Evolutionary conservation across 2,888 invertebrate species (phyloP), one percentile per base, ranked within the genome.

Genomic region (Ennomos fuscantarius): DNA sequence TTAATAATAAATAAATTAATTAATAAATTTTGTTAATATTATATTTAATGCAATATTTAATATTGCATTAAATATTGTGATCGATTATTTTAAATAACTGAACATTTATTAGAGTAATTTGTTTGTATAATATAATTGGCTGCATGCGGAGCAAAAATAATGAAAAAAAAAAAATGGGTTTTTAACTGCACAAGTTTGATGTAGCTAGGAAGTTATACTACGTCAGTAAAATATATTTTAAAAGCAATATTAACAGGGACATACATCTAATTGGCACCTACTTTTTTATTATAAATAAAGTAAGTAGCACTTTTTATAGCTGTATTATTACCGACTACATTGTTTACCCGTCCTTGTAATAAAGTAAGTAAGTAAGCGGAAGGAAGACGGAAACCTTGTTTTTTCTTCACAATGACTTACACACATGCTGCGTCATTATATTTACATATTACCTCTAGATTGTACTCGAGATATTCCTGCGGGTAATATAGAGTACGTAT

Each of bases 371-470:
- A 56, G 33, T n/a, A 47, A 56, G 55, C 66, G 63, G 62, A 63
- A 63, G 63, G 63, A 62, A 66, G 51, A 52, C 47, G 63, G 62
- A 66, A 62, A 62, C 58, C 54, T 54, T 54, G 53, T 55, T 44
- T 53, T 15, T 37, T 60, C 48, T 57, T 56, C 49, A 60, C 60
- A 63, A 57, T 60, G 52, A 60, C 36, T 42, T 13, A 33, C 58
- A 41, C 53, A 45, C 48, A 40, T 36, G 48, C 31, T 47, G 32
- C 43, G 15, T 35, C 55, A 47, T 54, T 50, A 37, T 35, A 56
- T 56, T 61, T 53, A 43, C 60, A 56, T 61, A 56, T 50, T 39
- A 50, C 60, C 52, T 56, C 60, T 44, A 60, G 55, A 60, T 60
- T 24, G 43, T 37, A 45, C 36, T 34, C 34, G 34, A 53, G 52